Evolutionary conservation across 2,113 vertebrate species (phyloP), one percentile per base, ranked within the genome.

Genomic region (Panthera tigris): DNA sequence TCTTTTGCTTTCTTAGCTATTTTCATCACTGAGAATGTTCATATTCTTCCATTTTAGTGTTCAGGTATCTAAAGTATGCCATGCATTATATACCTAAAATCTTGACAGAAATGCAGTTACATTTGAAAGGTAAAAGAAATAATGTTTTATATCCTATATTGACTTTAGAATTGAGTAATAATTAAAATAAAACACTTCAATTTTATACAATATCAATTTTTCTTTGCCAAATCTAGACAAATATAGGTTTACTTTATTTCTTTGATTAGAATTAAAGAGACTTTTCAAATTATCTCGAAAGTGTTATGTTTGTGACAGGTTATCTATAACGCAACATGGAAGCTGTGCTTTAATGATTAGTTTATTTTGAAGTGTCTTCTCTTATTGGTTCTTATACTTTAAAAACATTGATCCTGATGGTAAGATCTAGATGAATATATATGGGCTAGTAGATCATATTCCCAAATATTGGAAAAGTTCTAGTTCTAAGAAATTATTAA

Each of bases 291-390:
- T 66, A 69, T 61, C 25, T 39, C 48, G 52, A 89, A 85, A 10
- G 3, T 36, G 71, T 69, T 66, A 27, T 88, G 27, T 81, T 83
- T 89, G 13, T 74, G 74, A 71, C 1, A 33, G 13, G 1, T 91
- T 93, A 79, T 29, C 57, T 69, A 14, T 61, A 74, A 87, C 15
- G 36, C 29, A 78, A 10, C 57, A 68, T 74, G 12, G 12, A 87
- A 94, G 1, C 3, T 66, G 19, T 82, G 12, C 4, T 82, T 94
- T 83, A 78, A 19, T 65, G 3, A 65, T 63, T 21, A 80, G 4
- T 85, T 89, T 96, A 45, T 91, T 95, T 66, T 79, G 29, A 92
- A 92, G 61, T 86, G 5, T 50, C 27, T 66, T 93, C 68, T 85
- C 55, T 41, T n/a, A 74, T 36, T 82, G 16, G 0, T 88, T 94